Percentiles rank a stretch among this genome's conserved stretches.
Conservation (phyloP, 2,888 invertebrate genomes). For the Drosophila peninsularis region DNA sequence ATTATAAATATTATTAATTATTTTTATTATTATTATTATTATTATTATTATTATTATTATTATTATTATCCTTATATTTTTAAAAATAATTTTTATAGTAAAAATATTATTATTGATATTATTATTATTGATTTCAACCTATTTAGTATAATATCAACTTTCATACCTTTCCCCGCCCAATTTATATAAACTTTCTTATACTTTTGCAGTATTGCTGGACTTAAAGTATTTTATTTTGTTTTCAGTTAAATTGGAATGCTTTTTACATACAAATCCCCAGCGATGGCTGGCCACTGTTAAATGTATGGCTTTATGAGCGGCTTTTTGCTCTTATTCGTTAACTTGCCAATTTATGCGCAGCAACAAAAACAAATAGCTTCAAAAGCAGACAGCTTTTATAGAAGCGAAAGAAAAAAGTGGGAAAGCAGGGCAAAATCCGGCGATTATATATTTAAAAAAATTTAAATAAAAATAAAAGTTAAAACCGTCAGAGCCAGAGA, state of each 20-base stretch:
- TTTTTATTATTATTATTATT: no score
- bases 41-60: no score
- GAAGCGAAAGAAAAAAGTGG: background rate
- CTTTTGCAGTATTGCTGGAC: background rate
- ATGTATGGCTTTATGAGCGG: background rate
- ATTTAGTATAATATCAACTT: no score
- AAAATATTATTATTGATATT: no score
- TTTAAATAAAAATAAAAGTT: slow-evolving; percentile 51
- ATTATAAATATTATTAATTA: no score
- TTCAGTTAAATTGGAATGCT: background rate
- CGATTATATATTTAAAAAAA: slow-evolving; percentile 41
- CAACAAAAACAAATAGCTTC: slow-evolving; percentile 62
- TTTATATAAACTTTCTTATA: background rate
- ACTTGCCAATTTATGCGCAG: slow-evolving; percentile 59
- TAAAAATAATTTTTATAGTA: no score
- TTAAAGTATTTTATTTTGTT: slow-evolving; percentile 14
- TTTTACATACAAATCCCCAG: slow-evolving; percentile 14
- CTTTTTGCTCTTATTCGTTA: slow-evolving; percentile 22
- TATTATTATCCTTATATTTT: no score
- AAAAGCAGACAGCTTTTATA: slow-evolving; percentile 19
- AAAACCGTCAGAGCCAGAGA: slow-evolving; percentile 34
- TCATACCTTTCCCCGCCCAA: background rate
- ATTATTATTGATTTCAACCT: no score
- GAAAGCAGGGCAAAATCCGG: slow-evolving; percentile 16
- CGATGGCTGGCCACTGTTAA: slow-evolving; percentile 17